phyloP scores from a whole-genome alignment of 2,888 invertebrate genomes.

The Hybos culiciformis region DNA sequence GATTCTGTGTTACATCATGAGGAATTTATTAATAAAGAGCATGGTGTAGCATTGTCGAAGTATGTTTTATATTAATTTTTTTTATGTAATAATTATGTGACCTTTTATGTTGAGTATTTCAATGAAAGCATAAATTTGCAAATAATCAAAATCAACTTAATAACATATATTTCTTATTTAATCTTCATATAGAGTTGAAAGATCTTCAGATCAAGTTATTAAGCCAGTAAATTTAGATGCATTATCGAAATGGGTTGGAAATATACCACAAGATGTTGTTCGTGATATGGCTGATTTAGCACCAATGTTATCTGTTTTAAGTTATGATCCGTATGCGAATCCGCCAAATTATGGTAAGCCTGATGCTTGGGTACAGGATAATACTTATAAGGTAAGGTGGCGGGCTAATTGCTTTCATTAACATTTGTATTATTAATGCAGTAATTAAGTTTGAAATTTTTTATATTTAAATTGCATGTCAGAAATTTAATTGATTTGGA shows the following conservation, averaged over 20 bases:
- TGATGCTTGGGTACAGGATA: constrained; percentile 57
- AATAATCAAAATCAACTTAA: not conserved
- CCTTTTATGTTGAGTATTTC: not conserved
- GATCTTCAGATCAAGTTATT: constrained; percentile 97
- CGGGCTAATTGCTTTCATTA: too few species aligned
- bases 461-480: too few species aligned
- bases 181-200: constrained; percentile 61
- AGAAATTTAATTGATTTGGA: too few species aligned
- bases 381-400: constrained; percentile 43
- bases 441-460: too few species aligned
- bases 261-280: constrained; percentile 81
- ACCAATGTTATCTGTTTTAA: constrained; percentile 82
- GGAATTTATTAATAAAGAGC: constrained; percentile 87
- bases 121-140: too few species aligned
- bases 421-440: too few species aligned
- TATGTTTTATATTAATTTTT: constrained; percentile 38
- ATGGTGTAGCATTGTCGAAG: constrained; percentile 92
- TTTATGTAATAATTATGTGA: not conserved
- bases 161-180: not conserved
- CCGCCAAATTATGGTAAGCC: constrained; percentile 89
- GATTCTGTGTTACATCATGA: constrained; percentile 95
- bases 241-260: constrained; percentile 80
- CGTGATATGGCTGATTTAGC: constrained; percentile 85
- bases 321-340: constrained; percentile 94
- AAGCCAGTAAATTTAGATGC: constrained; percentile 96